These are phyloP conservation scores for Sitobion miscanthi DNA, from an alignment of 1,140 invertebrate species.

Conservation along the genomic window DNA sequence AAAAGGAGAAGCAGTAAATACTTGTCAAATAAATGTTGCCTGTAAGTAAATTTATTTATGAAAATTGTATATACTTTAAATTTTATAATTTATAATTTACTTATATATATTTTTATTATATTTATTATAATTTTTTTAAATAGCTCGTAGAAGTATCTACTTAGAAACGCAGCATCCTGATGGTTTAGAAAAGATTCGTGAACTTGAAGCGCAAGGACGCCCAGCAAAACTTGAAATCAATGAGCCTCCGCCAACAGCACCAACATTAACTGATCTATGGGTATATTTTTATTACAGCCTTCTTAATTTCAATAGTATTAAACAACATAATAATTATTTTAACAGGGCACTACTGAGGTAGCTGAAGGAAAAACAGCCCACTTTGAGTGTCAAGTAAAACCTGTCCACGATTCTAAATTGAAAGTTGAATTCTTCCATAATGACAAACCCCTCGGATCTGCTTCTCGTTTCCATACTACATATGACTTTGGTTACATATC, in stretches of 20 bases:
- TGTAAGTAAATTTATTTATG: conserved; percentile 65
- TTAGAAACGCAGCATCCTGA: conserved; percentile 92
- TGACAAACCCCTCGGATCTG: conserved; percentile 84
- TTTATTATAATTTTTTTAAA: conserved; percentile 60
- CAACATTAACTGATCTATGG: conserved; percentile 80
- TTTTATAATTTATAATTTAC: not conserved
- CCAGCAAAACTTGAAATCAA: conserved; percentile 79
- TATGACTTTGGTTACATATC: conserved; percentile 96
- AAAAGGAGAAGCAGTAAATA: conserved; percentile 90
- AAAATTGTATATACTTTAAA: not conserved
- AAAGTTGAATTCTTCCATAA: conserved; percentile 91
- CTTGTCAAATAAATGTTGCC: conserved; percentile 83
- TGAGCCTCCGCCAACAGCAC: conserved; percentile 77
- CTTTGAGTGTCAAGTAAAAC: conserved; percentile 90
- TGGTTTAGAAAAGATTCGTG: conserved; percentile 88
- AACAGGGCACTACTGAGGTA: conserved; percentile 80
- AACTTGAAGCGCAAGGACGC: conserved; percentile 82
- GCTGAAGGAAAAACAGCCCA: conserved; percentile 86
- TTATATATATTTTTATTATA: not conserved
- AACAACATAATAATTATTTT: conserved; percentile 18
- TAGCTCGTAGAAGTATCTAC: conserved; percentile 81
- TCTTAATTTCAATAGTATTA: conserved; percentile 32
- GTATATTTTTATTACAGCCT: conserved; percentile 59
- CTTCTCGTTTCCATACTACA: conserved; percentile 88
- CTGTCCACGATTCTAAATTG: conserved; percentile 87